Conservation (phyloP, 2,797 vertebrate species). For the Dryobates pubescens region DNA sequence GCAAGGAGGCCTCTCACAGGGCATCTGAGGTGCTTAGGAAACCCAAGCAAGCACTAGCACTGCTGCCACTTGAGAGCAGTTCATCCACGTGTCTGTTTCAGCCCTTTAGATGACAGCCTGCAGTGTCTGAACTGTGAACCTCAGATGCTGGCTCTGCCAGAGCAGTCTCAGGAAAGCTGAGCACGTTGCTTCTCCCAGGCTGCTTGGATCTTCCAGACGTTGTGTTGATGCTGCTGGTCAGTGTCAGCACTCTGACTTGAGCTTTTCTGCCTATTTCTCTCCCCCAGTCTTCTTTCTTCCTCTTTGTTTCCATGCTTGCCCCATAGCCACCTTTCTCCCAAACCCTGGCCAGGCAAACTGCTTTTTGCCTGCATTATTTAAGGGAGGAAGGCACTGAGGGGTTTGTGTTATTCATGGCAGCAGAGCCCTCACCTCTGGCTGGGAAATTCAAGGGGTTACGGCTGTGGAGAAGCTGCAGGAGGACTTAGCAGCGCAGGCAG, state of each 20-base stretch:
- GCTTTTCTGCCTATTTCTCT: neutral
- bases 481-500: neutral
- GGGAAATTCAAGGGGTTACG: neutral
- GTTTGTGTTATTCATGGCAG: neutral
- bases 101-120: neutral
- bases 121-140: neutral
- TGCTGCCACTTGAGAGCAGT: fast-evolving
- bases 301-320: neutral
- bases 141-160: neutral
- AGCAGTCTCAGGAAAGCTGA: neutral
- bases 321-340: neutral
- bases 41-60: neutral
- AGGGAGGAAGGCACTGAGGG: neutral
- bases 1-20: neutral
- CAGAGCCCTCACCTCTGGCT: neutral
- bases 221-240: neutral
- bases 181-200: neutral
- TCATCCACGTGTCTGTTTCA: no score
- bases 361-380: neutral
- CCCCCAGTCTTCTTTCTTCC: neutral
- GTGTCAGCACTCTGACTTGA: neutral
- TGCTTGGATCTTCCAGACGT: neutral
- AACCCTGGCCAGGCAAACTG: neutral
- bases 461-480: neutral
- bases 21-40: neutral